These are phyloP conservation scores for Heteropelma amictum DNA, from an alignment of 2,888 invertebrate genomes.

Conservation along the genomic window DNA sequence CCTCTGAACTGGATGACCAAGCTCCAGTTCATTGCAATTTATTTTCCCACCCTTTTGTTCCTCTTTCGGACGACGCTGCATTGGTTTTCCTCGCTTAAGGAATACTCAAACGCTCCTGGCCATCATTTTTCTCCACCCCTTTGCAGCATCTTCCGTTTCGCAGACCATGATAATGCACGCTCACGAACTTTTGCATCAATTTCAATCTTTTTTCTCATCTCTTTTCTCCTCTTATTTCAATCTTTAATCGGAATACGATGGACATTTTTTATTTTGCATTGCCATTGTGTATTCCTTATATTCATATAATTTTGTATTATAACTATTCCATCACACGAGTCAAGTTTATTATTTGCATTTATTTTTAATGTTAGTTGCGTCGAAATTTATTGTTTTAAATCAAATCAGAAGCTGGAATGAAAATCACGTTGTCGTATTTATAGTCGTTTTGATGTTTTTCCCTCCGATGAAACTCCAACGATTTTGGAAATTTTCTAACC, in stretches of 20 bases:
- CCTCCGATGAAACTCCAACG: too few species aligned
- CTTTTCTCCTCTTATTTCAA: not conserved
- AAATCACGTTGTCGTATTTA: too few species aligned
- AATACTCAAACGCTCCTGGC: constrained; percentile 23
- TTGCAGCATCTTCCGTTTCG: constrained; percentile 1
- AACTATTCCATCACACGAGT: too few species aligned
- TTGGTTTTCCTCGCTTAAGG: constrained; percentile 1
- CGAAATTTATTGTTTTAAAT: too few species aligned
- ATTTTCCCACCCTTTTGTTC: constrained; percentile 36
- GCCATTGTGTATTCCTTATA: not conserved
- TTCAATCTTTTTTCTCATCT: not conserved
- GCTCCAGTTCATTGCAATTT: too few species aligned
- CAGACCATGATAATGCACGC: constrained; percentile 6
- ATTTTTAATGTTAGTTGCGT: too few species aligned
- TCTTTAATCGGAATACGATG: not conserved
- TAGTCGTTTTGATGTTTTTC: too few species aligned
- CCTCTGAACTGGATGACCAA: constrained; percentile 61
- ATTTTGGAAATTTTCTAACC: too few species aligned
- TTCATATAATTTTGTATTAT: too few species aligned
- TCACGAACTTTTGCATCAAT: constrained; percentile 12
- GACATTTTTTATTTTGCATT: not conserved
- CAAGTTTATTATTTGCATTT: too few species aligned
- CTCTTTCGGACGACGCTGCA: not conserved
- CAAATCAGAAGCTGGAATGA: too few species aligned
- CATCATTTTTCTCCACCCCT: constrained; percentile 15